These are phyloP conservation scores for Ylistrum balloti DNA, from an alignment of 1,140 invertebrate species.

Conservation along the genomic window DNA sequence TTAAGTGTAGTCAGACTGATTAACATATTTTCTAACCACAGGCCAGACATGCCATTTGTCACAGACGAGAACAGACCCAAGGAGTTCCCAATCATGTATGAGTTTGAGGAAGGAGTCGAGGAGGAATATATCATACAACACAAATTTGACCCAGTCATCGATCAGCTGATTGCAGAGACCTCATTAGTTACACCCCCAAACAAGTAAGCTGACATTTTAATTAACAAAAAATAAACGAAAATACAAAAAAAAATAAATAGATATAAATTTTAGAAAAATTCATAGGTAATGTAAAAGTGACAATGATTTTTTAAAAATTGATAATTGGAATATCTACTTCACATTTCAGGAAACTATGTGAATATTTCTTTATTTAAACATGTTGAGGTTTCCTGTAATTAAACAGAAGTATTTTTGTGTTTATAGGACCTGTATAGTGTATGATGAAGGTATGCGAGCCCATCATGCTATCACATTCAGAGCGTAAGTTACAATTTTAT, in stretches of 20 bases:
- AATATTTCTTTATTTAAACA: too few species aligned
- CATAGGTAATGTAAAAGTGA: too few species aligned
- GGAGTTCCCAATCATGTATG: conserved; percentile 58
- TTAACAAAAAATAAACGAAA: too few species aligned
- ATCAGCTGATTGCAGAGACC: conserved; percentile 65
- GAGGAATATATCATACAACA: conserved; percentile 56
- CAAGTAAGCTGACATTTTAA: conserved; percentile 64
- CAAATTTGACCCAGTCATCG: conserved; percentile 59
- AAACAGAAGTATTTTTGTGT: too few species aligned
- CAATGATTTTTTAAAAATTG: too few species aligned
- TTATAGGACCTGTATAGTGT: conserved; percentile 67
- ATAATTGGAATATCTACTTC: too few species aligned
- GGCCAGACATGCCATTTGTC: conserved; percentile 63
- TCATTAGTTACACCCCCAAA: conserved; percentile 60
- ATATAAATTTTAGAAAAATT: too few species aligned
- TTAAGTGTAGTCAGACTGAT: too few species aligned
- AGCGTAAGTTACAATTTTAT: background rate
- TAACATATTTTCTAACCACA: conserved; percentile 48
- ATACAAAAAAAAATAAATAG: too few species aligned
- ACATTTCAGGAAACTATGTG: too few species aligned
- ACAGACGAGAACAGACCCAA: conserved; percentile 67
- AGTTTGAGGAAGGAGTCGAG: conserved; percentile 58
- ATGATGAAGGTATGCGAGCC: conserved; percentile 68
- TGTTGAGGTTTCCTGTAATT: too few species aligned
- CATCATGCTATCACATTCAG: conserved; percentile 52